Conservation (phyloP, 2,888 invertebrate genomes). For the Morinoia aosen region DNA sequence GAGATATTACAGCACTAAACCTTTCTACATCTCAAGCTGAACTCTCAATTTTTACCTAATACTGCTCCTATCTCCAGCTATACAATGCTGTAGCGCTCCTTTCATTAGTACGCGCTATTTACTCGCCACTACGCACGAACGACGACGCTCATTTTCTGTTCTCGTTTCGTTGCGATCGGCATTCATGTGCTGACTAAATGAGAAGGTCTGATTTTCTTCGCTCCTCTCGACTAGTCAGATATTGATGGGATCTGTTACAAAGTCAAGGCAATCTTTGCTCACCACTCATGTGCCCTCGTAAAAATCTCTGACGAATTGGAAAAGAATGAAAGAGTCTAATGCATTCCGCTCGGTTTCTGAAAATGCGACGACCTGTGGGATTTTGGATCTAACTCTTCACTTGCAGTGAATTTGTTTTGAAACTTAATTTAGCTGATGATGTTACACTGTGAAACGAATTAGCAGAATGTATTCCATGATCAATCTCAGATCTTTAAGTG, state of each 20-base stretch:
- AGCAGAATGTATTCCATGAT: neutral
- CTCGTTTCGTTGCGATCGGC: neutral
- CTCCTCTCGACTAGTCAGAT: neutral
- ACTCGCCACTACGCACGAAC: no score
- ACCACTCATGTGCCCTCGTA: neutral
- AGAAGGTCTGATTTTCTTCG: neutral
- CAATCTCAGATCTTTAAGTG: neutral
- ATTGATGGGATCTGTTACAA: neutral
- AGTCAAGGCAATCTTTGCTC: neutral
- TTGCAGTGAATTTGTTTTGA: neutral
- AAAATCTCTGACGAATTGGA: neutral
- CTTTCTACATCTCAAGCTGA: neutral
- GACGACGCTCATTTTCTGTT: neutral
- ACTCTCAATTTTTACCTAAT: neutral
- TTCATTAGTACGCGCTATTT: neutral
- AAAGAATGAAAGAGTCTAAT: neutral
- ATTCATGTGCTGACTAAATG: neutral
- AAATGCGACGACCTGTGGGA: neutral
- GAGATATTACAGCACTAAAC: neutral
- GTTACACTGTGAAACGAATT: neutral
- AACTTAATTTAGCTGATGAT: neutral
- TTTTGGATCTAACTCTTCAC: no score
- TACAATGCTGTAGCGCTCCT: neutral
- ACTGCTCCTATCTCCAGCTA: neutral
- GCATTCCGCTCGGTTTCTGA: neutral